These are phyloP conservation scores for Rotaria macrura DNA, from an alignment of 2,888 invertebrate genomes.

Conservation along the genomic window DNA sequence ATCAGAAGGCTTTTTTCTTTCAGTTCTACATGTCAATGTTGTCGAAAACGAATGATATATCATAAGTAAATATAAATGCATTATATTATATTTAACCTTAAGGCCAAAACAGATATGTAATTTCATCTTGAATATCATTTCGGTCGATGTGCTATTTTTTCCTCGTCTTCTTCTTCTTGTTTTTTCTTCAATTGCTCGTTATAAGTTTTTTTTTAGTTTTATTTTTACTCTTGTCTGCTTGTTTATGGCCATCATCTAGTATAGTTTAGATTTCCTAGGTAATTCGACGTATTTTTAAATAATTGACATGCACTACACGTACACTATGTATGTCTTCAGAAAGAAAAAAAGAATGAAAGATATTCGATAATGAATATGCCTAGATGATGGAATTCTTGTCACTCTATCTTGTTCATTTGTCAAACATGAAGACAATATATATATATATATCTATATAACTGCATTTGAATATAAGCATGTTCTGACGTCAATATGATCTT, in stretches of 20 bases:
- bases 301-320: neutral
- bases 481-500: neutral
- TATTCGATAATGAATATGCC: neutral
- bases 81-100: neutral
- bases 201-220: too few species aligned
- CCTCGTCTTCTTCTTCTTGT: too few species aligned
- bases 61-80: neutral
- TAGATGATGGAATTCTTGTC: neutral
- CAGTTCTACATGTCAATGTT: neutral
- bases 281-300: neutral
- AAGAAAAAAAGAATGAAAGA: neutral
- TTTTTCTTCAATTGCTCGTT: too few species aligned
- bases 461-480: neutral
- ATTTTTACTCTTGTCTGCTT: neutral
- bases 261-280: neutral
- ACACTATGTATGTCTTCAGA: neutral
- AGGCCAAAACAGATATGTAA: too few species aligned
- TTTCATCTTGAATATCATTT: too few species aligned
- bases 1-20: neutral
- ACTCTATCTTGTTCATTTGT: neutral
- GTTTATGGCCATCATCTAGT: neutral
- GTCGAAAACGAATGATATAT: neutral
- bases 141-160: too few species aligned
- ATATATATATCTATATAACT: neutral
- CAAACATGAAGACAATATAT: neutral